Conservation (phyloP, 2,797 vertebrate species). For the Melanotaenia parkinsoni region DNA sequence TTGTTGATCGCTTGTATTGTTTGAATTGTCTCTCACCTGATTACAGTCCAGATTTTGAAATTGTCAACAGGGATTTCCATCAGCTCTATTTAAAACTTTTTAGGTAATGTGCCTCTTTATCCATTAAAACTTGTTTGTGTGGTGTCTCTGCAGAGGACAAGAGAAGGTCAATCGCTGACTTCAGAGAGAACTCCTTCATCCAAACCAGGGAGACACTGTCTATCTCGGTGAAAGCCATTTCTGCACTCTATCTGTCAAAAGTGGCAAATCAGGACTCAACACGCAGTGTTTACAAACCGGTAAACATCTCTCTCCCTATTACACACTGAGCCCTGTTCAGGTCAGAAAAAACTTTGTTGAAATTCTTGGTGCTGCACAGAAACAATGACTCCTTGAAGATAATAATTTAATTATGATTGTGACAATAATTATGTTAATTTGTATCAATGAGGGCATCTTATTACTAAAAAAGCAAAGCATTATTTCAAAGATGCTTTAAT, state of each 20-base stretch:
- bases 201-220: slow-evolving; percentile 71
- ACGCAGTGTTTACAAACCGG: slow-evolving; percentile 66
- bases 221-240: slow-evolving; percentile 86
- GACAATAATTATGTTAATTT: not conserved
- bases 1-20: not conserved
- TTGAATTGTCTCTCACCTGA: not conserved
- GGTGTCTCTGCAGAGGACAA: slow-evolving; percentile 82
- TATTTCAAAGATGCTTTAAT: not conserved
- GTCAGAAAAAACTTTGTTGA: not conserved
- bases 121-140: slow-evolving; percentile 26
- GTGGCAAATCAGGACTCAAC: slow-evolving; percentile 73
- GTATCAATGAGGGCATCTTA: not conserved
- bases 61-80: not conserved
- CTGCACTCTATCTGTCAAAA: slow-evolving; percentile 84
- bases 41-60: slow-evolving; percentile 2
- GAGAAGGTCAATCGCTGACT: slow-evolving; percentile 72
- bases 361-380: not conserved
- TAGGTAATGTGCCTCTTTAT: slow-evolving; percentile 7
- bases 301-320: slow-evolving; percentile 66
- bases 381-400: not conserved
- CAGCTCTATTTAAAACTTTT: not conserved
- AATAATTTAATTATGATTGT: not conserved
- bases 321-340: not conserved
- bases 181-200: slow-evolving; percentile 65
- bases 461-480: not conserved